Evolutionary conservation across 2,888 invertebrate genomes (phyloP).

Genomic region (Catocala fraxini): DNA sequence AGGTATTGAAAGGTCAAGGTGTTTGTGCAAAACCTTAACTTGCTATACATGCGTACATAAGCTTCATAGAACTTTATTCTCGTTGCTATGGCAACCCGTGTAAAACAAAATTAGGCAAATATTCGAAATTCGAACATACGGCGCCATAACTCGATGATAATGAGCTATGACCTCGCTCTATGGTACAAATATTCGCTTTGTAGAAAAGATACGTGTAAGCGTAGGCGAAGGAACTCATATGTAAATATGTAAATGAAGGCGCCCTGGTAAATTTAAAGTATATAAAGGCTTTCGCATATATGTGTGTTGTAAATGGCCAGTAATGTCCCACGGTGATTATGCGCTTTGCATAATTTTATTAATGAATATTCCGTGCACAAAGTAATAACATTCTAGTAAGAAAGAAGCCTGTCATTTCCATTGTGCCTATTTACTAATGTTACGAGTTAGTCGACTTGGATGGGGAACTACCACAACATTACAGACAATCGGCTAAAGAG

Average conservation of each 20-base stretch:
- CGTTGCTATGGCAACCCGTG: conserved; percentile 66
- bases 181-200: conserved; percentile 23
- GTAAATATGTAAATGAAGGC: conserved; percentile 22
- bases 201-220: background rate
- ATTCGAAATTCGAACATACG: conserved; percentile 35
- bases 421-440: too few species aligned
- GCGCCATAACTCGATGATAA: conserved; percentile 40
- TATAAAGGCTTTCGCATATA: background rate
- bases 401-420: too few species aligned
- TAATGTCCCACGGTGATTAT: too few species aligned
- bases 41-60: conserved; percentile 10
- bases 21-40: conserved; percentile 29
- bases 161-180: conserved; percentile 44
- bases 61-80: conserved; percentile 25
- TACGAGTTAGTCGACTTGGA: too few species aligned
- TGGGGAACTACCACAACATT: too few species aligned
- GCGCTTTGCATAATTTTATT: too few species aligned
- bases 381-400: too few species aligned
- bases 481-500: too few species aligned
- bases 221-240: conserved; percentile 3
- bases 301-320: too few species aligned
- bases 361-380: too few species aligned
- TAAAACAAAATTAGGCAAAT: conserved; percentile 81
- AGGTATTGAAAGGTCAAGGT: conserved; percentile 18
- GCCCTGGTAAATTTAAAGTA: background rate